Evolutionary conservation across 2,113 vertebrate genomes (phyloP), one percentile per base, ranked within the genome.

Genomic region (Alosa alosa): DNA sequence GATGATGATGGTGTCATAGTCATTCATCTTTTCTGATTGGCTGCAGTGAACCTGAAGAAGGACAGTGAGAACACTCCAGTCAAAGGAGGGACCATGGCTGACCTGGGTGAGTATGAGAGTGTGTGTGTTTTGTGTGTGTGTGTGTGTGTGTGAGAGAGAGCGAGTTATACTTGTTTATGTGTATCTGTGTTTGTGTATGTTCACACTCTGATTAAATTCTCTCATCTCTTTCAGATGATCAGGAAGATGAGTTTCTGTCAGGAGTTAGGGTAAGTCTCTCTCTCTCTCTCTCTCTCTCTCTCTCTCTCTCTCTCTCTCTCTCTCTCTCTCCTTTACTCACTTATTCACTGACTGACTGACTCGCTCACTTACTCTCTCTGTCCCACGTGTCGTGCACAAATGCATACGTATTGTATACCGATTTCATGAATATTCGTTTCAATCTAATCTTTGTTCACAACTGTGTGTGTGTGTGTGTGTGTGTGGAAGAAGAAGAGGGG

Each of bases 1-100:
- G n/a, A 2, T 47, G 36, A 1, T 52, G n/a, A 84, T 83, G n/a
- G 1, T 47, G 11, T 18, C 81, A 18, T 20, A 78, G 17, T 13
- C 15, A 15, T 39, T 81, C 41, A n/a, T 50, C 25, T 36, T 85
- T 68, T n/a, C 10, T 81, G n/a, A 9, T 22, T 85, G 39, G 82
- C 1, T 86, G 31, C 82, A 99, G 98, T 99, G 45, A 99, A 99
- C 89, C 94, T 96, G 68, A 99, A 99, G 94, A 99, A 99, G 88
- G 98, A 99, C 94, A 99, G 97, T 84, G 98, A 99, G 90, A 98
- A 99, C 89, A 99, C 97, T 0, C 98, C 98, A 0, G 98, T 99
- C 75, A 99, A 99, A 93, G 98, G 98, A 92, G 98, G 98, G 72
- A 97, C 96, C 0, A 97, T 99, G 85, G 96, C 98, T 46, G 98